Evolutionary conservation across 2,797 vertebrate genomes (phyloP), one percentile per base, ranked within the genome.

Genomic region (Carapus acus): DNA sequence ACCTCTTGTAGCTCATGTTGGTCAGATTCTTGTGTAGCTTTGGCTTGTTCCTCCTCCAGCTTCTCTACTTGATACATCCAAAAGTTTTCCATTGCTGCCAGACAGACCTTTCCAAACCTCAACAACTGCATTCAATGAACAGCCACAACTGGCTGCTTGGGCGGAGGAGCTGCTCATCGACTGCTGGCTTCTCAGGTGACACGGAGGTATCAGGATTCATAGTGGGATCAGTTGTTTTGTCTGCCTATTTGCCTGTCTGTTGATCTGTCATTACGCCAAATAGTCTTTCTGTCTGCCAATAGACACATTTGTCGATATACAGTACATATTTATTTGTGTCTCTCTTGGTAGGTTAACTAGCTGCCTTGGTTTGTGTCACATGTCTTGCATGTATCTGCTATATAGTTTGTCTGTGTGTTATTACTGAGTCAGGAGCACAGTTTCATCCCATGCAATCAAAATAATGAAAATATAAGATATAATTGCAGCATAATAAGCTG

Each of bases 1-100:
- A 83, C 81, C 83, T 83, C 71, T 1, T 67, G 59, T 47, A 20
- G 55, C 7, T 54, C 52, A 1, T 34, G 58, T 4, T 6, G 31
- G 0, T 69, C 55, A 2, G 21, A 4, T 29, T 59, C 49, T 13
- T 24, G 40, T 41, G 47, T 16, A 67, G 62, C 55, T 31, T 44
- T 62, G 22, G 43, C 67, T 27, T 77, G 53, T 27, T 79, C 67
- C 54, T 84, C 79, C 55, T 80, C 79, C 6, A 74, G 46, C 57
- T 79, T 81, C 44, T 85, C 83, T 11, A 70, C 72, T 39, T 84
- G 83, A 68, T 74, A 79, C 27, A 83, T 83, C 82, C 82, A 85
- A 33, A 70, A 84, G 54, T 85, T 85, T 42, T 85, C 83, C 83
- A 85, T 85, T 24, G 13, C 22, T 55, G n/a, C 24, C 2, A 27